Conservation (phyloP, 2,888 invertebrate species). For the Homarus gammarus region DNA sequence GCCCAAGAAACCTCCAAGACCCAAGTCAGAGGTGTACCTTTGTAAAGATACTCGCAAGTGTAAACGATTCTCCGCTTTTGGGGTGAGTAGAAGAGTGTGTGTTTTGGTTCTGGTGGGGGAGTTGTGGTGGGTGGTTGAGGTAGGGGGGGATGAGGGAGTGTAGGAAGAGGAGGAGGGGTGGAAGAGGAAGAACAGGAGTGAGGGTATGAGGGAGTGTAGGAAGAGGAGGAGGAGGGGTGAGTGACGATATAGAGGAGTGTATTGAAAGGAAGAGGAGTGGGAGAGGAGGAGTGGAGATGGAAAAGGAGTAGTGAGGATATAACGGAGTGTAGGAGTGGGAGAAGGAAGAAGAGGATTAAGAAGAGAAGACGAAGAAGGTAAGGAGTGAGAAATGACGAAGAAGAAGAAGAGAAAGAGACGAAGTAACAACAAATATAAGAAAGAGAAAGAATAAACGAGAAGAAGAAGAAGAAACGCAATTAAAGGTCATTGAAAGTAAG, state of each 20-base stretch:
- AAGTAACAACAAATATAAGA: background rate
- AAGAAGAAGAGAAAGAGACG: background rate
- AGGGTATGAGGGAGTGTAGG: no score
- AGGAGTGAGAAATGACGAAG: background rate
- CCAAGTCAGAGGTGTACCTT: slow-evolving; percentile 96
- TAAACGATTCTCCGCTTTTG: slow-evolving; percentile 97
- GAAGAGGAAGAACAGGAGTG: background rate
- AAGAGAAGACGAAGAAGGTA: background rate
- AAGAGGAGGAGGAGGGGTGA: background rate
- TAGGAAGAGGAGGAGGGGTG: background rate
- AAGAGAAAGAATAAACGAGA: background rate
- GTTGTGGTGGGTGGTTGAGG: background rate
- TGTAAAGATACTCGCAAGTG: slow-evolving; percentile 86
- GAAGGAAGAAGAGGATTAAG: background rate
- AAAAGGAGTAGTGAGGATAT: background rate
- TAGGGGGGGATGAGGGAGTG: background rate
- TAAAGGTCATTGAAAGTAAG: background rate
- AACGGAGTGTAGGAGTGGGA: background rate
- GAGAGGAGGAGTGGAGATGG: background rate
- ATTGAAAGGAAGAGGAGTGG: no score
- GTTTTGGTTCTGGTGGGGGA: background rate
- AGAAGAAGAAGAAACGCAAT: background rate
- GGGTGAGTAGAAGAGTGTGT: slow-evolving; percentile 84
- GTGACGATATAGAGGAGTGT: background rate
- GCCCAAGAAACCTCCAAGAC: slow-evolving; percentile 94